Percentiles rank a stretch among this genome's conserved stretches.
Evolutionary conservation across 2,797 vertebrate genomes (phyloP).

Genomic region (Enteromius argenteus): DNA sequence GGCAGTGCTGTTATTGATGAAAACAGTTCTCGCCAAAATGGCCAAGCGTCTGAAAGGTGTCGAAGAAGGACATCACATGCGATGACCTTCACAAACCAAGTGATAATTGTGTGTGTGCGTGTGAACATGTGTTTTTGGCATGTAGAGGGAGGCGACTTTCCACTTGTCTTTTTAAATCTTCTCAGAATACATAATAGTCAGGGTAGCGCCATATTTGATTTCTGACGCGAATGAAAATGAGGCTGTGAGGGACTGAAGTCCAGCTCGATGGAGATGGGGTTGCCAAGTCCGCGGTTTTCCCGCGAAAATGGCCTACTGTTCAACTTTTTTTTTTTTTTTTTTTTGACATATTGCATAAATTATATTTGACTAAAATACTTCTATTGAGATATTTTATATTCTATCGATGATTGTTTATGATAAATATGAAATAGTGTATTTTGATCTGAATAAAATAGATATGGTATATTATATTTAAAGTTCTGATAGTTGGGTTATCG

Average conservation of each 20-base stretch:
- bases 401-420: not conserved
- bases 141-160: slow-evolving; percentile 36
- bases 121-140: slow-evolving; percentile 31
- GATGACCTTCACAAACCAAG: slow-evolving; percentile 52
- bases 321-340: too few relatives aligned
- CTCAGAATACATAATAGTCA: slow-evolving; percentile 13
- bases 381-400: not conserved
- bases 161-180: slow-evolving; percentile 39
- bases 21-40: slow-evolving; percentile 54
- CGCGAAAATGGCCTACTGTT: not conserved
- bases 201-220: not conserved
- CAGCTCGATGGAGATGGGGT: not conserved
- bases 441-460: not conserved
- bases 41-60: slow-evolving; percentile 59
- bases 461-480: not conserved
- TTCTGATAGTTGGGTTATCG: not conserved
- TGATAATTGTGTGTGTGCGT: slow-evolving; percentile 44
- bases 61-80: slow-evolving; percentile 48
- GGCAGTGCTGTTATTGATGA: slow-evolving; percentile 49
- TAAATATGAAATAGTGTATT: not conserved
- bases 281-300: not conserved
- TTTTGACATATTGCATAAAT: not conserved
- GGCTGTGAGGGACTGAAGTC: not conserved
- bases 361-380: not conserved
- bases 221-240: not conserved